Conservation (phyloP, 2,113 vertebrate genomes). For the Varanus salvator region DNA sequence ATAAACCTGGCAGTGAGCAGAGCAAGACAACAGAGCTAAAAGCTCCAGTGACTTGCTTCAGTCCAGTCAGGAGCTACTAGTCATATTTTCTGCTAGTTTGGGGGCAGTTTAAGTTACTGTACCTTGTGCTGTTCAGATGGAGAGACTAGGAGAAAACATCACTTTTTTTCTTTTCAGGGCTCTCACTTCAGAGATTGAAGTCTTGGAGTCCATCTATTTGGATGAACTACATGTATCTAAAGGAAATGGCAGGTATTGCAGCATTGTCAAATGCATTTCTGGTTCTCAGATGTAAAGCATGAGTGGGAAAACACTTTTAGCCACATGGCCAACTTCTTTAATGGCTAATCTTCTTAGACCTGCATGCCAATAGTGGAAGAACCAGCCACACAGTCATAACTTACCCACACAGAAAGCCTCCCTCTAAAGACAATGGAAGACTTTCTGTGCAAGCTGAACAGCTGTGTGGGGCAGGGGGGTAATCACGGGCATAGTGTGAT, state of each 20-base stretch:
- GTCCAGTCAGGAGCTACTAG: no score
- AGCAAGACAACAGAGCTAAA: no score
- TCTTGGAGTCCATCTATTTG: constrained; percentile 94
- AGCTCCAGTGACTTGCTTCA: no score
- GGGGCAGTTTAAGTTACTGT: no score
- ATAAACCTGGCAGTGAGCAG: no score
- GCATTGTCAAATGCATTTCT: background rate
- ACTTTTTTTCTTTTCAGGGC: constrained; percentile 74
- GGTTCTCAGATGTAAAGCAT: background rate
- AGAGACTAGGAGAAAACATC: background rate
- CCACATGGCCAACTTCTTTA: background rate
- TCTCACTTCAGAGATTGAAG: constrained; percentile 87
- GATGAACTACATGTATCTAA: constrained; percentile 86
- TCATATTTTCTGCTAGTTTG: no score
- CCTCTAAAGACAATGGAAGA: no score
- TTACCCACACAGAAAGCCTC: background rate
- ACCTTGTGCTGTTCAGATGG: background rate
- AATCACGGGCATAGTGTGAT: no score
- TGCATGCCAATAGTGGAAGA: background rate
- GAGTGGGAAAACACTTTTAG: background rate
- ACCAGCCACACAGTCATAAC: background rate
- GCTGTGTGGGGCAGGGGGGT: no score
- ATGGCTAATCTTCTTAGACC: background rate
- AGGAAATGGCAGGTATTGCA: constrained; percentile 79
- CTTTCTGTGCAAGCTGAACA: no score